Evolutionary conservation across 2,888 invertebrate genomes (phyloP), one percentile per base, ranked within the genome.

Genomic region (Portevinia maculata): DNA sequence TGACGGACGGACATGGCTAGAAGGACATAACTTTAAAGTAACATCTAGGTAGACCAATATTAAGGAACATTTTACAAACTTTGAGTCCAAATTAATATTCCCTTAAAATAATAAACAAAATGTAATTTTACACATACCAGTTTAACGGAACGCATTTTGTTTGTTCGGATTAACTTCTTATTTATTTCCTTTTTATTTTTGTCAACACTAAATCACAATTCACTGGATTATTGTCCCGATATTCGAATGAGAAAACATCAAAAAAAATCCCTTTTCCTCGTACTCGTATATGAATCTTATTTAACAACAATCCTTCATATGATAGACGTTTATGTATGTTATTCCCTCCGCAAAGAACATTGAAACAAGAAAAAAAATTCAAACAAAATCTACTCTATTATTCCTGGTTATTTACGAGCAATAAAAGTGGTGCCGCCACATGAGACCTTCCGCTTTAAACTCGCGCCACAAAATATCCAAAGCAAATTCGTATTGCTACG

Each of bases 401-500:
- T 81, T 81, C 32, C 28, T 15, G 32, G 81, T 76, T 71, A 81
- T 81, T 81, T 81, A 81, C 70, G 81, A 65, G 76, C 76, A 46
- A 81, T 81, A 81, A 81, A 81, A 76, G 32, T 34, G 53, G 46
- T 60, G 60, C 52, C 52, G 48, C 70, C 81, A 81, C 81, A 81
- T 81, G 81, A 59, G 81, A 71, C 81, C 46, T 21, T 62, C 28
- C 21, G 73, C 62, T 69, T 30, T 19, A 57, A 62, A 67, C n/a
- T 55, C 34, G 53, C 73, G 59, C 15, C 52, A 21, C 41, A 59
- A 46, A 50, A 64, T 5, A 48, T 3, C 15, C 15, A 55, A 11
- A 39, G 7, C 24, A 19, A 39, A 37, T 32, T 5, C 28, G 8
- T 24, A 24, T 24, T n/a, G n/a, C 24, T 24, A 24, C 3, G 5